These are phyloP conservation scores for Caenorhabditis auriculariae DNA, from an alignment of 2,888 invertebrate species.

Conservation along the genomic window DNA sequence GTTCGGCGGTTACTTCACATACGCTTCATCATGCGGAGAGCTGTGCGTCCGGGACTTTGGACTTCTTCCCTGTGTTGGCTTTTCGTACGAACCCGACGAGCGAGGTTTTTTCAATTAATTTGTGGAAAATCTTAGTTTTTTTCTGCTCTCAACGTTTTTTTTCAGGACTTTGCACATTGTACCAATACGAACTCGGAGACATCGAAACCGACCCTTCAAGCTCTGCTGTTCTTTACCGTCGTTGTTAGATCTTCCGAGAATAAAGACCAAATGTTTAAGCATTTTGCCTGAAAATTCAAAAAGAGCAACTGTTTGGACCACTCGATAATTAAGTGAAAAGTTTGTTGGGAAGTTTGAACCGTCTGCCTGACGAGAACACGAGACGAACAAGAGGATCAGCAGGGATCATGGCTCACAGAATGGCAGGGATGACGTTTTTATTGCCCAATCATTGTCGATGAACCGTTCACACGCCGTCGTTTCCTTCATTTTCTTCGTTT, in stretches of 20 bases:
- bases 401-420: no score
- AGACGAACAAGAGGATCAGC: no score
- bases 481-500: no score
- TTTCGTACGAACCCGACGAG: slow-evolving; percentile 13
- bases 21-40: slow-evolving; percentile 9
- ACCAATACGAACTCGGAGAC: slow-evolving; percentile 11
- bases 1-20: slow-evolving; percentile 25
- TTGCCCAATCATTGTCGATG: no score
- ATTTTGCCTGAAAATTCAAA: no score
- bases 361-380: no score
- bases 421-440: no score
- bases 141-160: neutral
- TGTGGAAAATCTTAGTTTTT: neutral
- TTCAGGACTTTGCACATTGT: slow-evolving; percentile 18
- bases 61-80: slow-evolving; percentile 9
- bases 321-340: no score
- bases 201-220: slow-evolving; percentile 5
- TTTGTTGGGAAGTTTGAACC: no score
- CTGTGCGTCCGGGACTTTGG: slow-evolving; percentile 12
- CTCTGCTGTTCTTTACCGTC: slow-evolving; percentile 5
- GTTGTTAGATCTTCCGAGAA: slow-evolving; percentile 1
- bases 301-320: no score
- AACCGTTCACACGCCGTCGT: no score
- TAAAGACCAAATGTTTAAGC: no score
- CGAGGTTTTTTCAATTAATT: slow-evolving; percentile 4